phyloP scores from a whole-genome alignment of 2,797 vertebrate species.

The Eremophila alpestris region DNA sequence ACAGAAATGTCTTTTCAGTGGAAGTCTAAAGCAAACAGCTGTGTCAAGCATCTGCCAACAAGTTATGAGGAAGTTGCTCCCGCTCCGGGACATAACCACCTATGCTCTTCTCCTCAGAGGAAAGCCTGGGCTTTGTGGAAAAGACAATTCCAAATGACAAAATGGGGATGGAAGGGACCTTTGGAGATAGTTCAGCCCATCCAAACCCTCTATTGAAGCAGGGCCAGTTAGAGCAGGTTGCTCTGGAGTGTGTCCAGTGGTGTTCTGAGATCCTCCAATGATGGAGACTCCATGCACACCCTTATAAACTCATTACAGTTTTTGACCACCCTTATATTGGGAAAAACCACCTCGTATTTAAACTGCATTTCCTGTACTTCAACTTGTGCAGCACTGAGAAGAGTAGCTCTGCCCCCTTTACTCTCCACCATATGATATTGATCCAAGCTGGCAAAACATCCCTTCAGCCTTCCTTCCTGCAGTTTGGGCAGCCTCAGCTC shows the following conservation, averaged over 20 bases:
- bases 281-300: background rate
- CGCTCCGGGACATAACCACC: conserved; percentile 11
- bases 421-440: background rate
- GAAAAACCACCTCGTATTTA: background rate
- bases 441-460: background rate
- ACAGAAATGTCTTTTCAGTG: conserved; percentile 43
- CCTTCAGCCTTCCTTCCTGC: background rate
- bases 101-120: background rate
- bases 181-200: background rate
- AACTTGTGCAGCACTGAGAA: background rate
- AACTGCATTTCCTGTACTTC: background rate
- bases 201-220: background rate
- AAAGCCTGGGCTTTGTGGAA: background rate
- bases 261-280: background rate
- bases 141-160: background rate
- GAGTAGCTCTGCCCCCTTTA: background rate
- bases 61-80: conserved; percentile 46
- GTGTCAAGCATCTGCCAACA: conserved; percentile 55
- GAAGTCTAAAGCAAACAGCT: conserved; percentile 62
- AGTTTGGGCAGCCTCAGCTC: background rate
- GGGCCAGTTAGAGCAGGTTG: background rate
- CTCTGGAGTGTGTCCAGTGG: background rate
- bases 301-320: background rate
- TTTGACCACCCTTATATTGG: background rate
- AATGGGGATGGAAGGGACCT: background rate